A percentile compares a stretch with the other conserved stretches of the same genome.
Evolutionary conservation across 2,888 invertebrate species (phyloP).

Genomic region (Polyommatus icarus): DNA sequence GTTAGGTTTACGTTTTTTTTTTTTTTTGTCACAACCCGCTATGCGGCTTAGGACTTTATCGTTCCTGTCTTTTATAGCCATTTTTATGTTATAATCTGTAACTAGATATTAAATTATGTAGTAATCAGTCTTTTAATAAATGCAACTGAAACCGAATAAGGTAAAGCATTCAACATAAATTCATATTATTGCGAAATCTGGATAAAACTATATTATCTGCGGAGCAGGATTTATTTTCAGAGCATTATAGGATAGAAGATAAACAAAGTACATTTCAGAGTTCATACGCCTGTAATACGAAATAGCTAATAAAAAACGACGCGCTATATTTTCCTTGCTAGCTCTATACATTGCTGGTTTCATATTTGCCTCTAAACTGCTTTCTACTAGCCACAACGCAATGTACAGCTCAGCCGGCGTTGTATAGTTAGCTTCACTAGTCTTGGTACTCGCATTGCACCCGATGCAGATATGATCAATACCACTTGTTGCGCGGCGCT

Average conservation of each 20-base stretch:
- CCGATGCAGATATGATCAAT: conserved; percentile 49
- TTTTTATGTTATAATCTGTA: no score
- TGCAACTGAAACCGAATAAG: no score
- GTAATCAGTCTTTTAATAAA: no score
- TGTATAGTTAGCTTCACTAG: background rate
- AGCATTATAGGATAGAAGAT: conserved; percentile 5
- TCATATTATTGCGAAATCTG: no score
- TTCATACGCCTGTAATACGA: background rate
- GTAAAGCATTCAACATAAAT: no score
- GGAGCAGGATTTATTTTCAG: background rate
- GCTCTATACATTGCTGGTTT: background rate
- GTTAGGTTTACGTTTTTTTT: no score
- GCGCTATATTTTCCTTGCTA: background rate
- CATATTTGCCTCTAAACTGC: background rate
- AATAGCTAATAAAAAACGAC: background rate
- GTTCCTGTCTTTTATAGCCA: no score
- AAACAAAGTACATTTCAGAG: conserved; percentile 21
- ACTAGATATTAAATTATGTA: no score
- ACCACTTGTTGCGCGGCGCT: conserved; percentile 54
- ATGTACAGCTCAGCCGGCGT: conserved; percentile 18
- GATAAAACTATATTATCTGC: background rate
- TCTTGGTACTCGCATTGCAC: background rate
- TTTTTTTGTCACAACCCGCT: no score
- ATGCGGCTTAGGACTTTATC: no score
- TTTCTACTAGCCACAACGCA: background rate